Evolutionary conservation across 2,888 invertebrate species (phyloP), one percentile per base, ranked within the genome.

Genomic region (Drosophila nigricruria): DNA sequence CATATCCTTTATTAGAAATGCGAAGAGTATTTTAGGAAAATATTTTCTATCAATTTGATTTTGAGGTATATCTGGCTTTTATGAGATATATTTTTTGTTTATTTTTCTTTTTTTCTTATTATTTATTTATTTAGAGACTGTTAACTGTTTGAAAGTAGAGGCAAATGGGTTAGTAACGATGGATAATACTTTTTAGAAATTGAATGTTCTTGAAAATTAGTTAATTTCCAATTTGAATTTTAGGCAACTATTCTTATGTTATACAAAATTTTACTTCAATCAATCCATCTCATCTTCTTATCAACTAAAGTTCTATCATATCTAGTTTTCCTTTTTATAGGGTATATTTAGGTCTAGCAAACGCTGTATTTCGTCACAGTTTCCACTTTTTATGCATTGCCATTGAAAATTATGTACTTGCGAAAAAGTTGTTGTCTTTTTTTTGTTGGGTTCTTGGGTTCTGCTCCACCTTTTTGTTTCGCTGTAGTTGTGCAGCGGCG

Each of bases 371-470:
- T 2, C 2, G 1, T 2, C 34, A 58, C 9, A 10, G 36, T 58
- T 52, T 42, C 34, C 20, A 62, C 72, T 72, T 77, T 81, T 78
- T 77, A 70, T 75, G 79, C 74, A 49, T 52, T 69, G 69, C 68
- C 86, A 73, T 75, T 74, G 77, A 71, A 73, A 84, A 82, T 86
- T 70, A 77, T 79, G 77, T 74, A 79, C 79, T 90, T 84, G 81
- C 79, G 66, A 79, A 80, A 73, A 79, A 69, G 25, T 53, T 38
- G 25, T 25, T 25, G 14, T 20, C 8, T 2, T 9, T 16, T 30
- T 18, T 53, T 43, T 42, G 9, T 57, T n/a, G n/a, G n/a, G n/a
- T 52, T 52, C 50, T 43, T 43, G 38, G 50, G 25, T 18, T 42
- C 50, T 45, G 82, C 72, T 77, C 74, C 74, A 75, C 79, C 81